A percentile compares a stretch with the other conserved stretches of the same genome.
These are phyloP conservation scores for Tanypteryx hageni DNA, from an alignment of 2,888 invertebrate species.

Conservation along the genomic window DNA sequence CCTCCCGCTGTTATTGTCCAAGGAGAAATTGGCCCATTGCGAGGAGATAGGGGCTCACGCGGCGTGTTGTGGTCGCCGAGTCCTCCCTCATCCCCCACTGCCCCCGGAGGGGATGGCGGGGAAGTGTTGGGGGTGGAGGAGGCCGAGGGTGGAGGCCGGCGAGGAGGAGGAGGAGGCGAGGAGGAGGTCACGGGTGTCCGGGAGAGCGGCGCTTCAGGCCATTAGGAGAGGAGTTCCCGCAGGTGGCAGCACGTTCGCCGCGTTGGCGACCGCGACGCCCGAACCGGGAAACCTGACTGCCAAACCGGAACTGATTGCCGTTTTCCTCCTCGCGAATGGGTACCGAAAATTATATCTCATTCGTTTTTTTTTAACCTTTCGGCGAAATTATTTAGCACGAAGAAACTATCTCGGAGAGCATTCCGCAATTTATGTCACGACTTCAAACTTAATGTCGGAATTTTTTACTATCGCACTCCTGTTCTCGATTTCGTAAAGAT, in stretches of 20 bases:
- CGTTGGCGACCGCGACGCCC: not conserved
- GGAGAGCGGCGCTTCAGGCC: not conserved
- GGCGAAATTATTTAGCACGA: conserved; percentile 13
- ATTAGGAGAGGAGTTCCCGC: not conserved
- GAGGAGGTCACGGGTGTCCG: not conserved
- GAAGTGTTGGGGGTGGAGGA: too few relatives aligned
- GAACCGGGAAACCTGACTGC: not conserved
- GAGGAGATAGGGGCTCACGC: not conserved
- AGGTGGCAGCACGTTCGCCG: not conserved
- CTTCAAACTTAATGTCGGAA: not conserved
- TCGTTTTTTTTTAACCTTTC: not conserved
- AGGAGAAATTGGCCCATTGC: conserved; percentile 8
- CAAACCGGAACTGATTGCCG: not conserved
- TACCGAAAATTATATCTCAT: not conserved
- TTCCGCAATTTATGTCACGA: not conserved
- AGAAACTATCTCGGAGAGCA: not conserved
- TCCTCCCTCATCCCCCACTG: not conserved
- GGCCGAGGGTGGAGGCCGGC: not conserved
- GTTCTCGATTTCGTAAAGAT: not conserved
- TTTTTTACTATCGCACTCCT: not conserved
- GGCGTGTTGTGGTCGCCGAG: not conserved
- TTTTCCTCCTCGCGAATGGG: not conserved
- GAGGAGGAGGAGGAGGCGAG: not conserved
- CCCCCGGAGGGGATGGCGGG: too few relatives aligned
- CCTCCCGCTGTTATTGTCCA: conserved; percentile 1